Evolutionary conservation across 2,113 vertebrate genomes (phyloP).

Genomic region (Glaucomys volans): DNA sequence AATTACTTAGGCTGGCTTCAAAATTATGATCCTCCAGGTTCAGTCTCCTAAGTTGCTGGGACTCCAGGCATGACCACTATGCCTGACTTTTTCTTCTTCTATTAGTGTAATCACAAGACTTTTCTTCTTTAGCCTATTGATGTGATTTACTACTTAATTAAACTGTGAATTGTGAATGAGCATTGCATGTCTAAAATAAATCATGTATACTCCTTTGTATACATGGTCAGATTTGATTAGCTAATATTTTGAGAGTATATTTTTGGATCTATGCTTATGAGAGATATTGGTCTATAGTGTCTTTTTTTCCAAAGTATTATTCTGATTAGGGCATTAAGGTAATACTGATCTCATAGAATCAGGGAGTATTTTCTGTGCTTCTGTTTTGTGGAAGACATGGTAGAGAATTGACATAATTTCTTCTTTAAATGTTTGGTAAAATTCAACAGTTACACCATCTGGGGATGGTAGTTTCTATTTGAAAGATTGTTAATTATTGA

Average conservation of each 20-base stretch:
- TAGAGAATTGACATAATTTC: background rate
- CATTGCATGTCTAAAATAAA: background rate
- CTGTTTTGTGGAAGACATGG: background rate
- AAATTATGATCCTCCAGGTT: no score
- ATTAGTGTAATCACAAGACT: background rate
- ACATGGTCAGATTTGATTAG: background rate
- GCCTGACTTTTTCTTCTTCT: background rate
- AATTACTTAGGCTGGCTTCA: no score
- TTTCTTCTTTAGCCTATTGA: background rate
- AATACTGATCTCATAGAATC: background rate
- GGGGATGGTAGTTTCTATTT: background rate
- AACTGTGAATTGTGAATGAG: background rate
- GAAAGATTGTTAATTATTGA: background rate
- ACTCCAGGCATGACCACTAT: no score
- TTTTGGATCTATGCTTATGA: background rate
- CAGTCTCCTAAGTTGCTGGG: no score
- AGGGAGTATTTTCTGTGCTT: no score
- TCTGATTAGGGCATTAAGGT: background rate
- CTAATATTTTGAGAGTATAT: background rate
- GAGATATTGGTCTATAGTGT: background rate
- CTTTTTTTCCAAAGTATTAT: background rate
- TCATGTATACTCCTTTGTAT: background rate
- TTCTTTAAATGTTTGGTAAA: background rate
- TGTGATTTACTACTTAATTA: background rate
- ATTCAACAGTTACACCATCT: background rate